These are phyloP conservation scores for Stichodactyla helianthus DNA, from an alignment of 64 coral and sea anemone genomes.

Conservation along the genomic window DNA sequence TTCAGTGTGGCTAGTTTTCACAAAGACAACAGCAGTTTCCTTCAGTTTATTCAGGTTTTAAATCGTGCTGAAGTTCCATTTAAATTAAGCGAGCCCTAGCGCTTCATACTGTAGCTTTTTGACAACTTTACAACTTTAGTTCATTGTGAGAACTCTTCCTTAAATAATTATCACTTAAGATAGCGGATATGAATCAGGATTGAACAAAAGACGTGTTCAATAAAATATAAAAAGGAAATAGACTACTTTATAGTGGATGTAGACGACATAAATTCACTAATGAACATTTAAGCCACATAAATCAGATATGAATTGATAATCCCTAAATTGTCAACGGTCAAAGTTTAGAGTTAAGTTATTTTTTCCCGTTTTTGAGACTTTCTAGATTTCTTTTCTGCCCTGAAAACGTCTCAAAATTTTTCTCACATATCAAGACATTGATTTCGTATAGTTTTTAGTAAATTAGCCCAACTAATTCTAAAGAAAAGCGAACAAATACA, in stretches of 20 bases:
- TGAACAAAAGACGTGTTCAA: background rate
- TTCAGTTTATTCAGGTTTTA: background rate
- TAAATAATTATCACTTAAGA: slow-evolving; percentile 19
- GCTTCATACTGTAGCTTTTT: background rate
- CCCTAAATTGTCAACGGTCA: background rate
- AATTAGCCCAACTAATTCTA: background rate
- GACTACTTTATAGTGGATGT: background rate
- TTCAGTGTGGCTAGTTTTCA: background rate
- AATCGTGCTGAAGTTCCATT: background rate
- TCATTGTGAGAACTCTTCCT: slow-evolving; percentile 5
- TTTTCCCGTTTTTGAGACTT: background rate
- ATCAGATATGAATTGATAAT: slow-evolving; percentile 3
- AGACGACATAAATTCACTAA: background rate
- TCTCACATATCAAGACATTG: background rate
- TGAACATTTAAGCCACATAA: background rate
- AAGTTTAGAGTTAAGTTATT: background rate
- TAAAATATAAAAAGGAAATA: slow-evolving; percentile 1
- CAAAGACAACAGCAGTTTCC: background rate
- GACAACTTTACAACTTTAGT: slow-evolving; percentile 3
- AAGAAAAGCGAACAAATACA: background rate
- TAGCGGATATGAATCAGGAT: background rate
- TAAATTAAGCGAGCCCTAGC: background rate
- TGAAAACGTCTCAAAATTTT: background rate
- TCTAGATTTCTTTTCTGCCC: background rate
- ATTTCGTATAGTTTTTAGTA: background rate